phyloP scores from a whole-genome alignment of 2,888 invertebrate species.

The Sinopyrophorus schimmeli region DNA sequence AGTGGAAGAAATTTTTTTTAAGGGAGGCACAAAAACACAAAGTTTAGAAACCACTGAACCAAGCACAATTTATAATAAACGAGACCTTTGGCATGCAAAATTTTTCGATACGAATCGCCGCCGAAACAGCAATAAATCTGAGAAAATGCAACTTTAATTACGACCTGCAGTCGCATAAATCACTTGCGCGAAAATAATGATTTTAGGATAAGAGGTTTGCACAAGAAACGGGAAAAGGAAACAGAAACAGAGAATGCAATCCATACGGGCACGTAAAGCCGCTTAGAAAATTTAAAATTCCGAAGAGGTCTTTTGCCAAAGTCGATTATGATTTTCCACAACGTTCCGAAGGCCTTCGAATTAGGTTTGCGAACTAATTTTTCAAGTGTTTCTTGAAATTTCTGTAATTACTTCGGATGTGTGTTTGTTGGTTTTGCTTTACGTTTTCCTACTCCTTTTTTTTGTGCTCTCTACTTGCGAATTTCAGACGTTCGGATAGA shows the following conservation, averaged over 20 bases:
- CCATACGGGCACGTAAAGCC: constrained; percentile 20
- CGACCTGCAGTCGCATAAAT: constrained; percentile 26
- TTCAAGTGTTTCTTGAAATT: constrained; percentile 26
- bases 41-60: too few species aligned
- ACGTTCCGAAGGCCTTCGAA: constrained; percentile 16
- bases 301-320: constrained; percentile 20
- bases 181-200: constrained; percentile 29
- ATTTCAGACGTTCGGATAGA: constrained; percentile 23
- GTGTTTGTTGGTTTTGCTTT: too few species aligned
- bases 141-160: constrained; percentile 28
- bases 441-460: too few species aligned
- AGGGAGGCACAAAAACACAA: too few species aligned
- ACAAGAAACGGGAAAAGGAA: constrained; percentile 18
- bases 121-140: constrained; percentile 14
- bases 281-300: constrained; percentile 25
- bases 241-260: constrained; percentile 19
- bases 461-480: constrained; percentile 7
- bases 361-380: constrained; percentile 27
- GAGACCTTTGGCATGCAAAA: too few species aligned
- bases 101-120: constrained; percentile 12
- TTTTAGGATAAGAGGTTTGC: constrained; percentile 26
- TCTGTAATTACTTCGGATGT: constrained; percentile 21
- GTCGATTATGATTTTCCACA: constrained; percentile 30
- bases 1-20: too few species aligned
- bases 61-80: too few species aligned